Conservation (phyloP, 2,888 invertebrate species). For the Eilema depressum region DNA sequence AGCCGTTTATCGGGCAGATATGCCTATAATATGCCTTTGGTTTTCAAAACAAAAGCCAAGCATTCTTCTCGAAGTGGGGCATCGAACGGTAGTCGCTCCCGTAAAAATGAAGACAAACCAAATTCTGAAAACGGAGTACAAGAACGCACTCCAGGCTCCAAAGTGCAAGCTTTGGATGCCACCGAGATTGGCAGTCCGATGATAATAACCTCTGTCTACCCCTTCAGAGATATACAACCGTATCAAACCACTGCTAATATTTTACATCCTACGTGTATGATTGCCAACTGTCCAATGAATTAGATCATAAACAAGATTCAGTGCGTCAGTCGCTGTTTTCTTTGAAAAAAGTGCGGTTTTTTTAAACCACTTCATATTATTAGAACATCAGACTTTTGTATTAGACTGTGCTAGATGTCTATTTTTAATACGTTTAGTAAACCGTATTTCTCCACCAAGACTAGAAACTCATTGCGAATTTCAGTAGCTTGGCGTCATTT, state of each 20-base stretch:
- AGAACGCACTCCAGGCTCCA: not conserved
- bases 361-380: not conserved
- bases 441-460: too few relatives aligned
- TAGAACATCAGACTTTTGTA: not conserved
- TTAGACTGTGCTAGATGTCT: not conserved
- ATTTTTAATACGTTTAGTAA: too few relatives aligned
- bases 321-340: constrained; percentile 27
- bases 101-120: too few relatives aligned
- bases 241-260: not conserved
- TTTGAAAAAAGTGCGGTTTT: not conserved
- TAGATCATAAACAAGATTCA: constrained; percentile 18
- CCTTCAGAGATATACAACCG: not conserved
- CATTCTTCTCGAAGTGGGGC: not conserved
- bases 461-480: too few relatives aligned
- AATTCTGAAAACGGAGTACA: too few relatives aligned
- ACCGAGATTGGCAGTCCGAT: too few relatives aligned
- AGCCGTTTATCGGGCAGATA: too few relatives aligned
- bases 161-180: not conserved
- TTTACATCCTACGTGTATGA: constrained; percentile 19
- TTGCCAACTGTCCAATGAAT: constrained; percentile 39
- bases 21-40: too few relatives aligned
- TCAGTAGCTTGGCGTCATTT: too few relatives aligned
- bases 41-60: too few relatives aligned
- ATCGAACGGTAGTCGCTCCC: not conserved
- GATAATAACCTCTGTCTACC: not conserved